phyloP scores from a whole-genome alignment of 2,797 vertebrate species.

The Pogonophryne albipinna region DNA sequence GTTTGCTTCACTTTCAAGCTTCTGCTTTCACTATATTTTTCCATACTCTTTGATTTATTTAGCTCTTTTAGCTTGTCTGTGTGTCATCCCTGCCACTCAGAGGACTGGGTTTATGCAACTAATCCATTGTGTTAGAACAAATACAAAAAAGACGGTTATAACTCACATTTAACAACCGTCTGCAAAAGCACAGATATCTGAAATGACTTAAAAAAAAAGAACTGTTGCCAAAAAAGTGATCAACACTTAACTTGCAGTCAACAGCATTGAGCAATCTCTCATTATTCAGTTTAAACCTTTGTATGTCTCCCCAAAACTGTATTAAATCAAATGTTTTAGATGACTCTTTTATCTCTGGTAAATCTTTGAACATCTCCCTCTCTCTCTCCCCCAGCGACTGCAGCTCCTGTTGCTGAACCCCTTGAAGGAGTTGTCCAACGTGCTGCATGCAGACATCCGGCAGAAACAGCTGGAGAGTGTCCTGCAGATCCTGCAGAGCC shows the following conservation, averaged over 20 bases:
- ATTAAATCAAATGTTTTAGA: not conserved
- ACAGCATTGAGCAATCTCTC: not conserved
- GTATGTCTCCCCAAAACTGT: not conserved
- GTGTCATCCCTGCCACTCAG: conserved; percentile 1
- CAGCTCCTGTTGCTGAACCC: conserved; percentile 96
- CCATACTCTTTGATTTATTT: too few species aligned
- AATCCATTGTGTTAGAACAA: not conserved
- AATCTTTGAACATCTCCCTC: not conserved
- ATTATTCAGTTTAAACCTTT: not conserved
- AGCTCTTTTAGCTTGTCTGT: not conserved
- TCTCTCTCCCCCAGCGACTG: conserved; percentile 87
- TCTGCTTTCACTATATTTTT: too few species aligned
- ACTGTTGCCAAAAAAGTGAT: not conserved
- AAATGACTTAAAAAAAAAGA: not conserved
- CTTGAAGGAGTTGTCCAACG: conserved; percentile 94
- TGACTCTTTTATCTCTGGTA: not conserved
- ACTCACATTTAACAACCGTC: conserved; percentile 5
- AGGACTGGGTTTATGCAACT: not conserved
- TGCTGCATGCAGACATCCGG: conserved; percentile 95
- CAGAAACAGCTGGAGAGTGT: conserved; percentile 98
- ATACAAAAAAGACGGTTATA: not conserved
- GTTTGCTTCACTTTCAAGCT: too few species aligned
- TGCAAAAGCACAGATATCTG: not conserved
- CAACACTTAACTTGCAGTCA: not conserved
- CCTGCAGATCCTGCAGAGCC: conserved; percentile 97